Conservation (phyloP, 1,140 invertebrate genomes). For the Calephelis virginiensis region DNA sequence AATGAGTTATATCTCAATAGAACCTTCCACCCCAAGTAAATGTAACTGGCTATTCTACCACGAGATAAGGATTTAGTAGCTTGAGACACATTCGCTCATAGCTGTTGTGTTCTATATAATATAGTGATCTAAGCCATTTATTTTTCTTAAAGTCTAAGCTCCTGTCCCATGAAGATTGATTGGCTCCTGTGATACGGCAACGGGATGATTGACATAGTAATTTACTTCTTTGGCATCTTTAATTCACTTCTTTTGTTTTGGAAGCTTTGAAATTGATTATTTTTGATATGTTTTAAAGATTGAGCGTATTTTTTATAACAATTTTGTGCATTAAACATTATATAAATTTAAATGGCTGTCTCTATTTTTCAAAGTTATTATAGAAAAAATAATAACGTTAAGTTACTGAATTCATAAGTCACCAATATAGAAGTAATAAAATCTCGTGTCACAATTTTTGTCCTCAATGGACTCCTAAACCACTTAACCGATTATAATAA, state of each 20-base stretch:
- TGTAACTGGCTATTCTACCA: neutral
- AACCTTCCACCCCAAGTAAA: neutral
- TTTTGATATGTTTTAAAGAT: neutral
- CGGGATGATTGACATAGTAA: constrained; percentile 59
- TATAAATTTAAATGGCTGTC: too few relatives aligned
- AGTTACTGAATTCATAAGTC: too few relatives aligned
- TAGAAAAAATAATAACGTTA: too few relatives aligned
- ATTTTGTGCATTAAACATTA: too few relatives aligned
- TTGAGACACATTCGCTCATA: constrained; percentile 2
- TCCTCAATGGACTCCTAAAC: too few relatives aligned
- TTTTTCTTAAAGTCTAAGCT: constrained; percentile 60
- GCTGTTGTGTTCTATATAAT: constrained; percentile 1
- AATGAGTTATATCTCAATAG: neutral
- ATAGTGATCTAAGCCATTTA: constrained; percentile 45
- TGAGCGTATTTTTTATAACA: too few relatives aligned
- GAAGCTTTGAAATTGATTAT: constrained; percentile 13
- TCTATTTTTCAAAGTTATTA: too few relatives aligned
- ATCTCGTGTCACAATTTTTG: too few relatives aligned
- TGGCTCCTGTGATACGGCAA: constrained; percentile 42
- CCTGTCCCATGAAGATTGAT: constrained; percentile 65
- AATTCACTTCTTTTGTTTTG: constrained; percentile 47
- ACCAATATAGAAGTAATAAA: too few relatives aligned
- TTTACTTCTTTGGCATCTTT: constrained; percentile 67
- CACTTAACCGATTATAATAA: too few relatives aligned
- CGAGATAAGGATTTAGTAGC: neutral